These are phyloP conservation scores for Pseudolycoriella hygida DNA, from an alignment of 2,888 invertebrate genomes.

Conservation along the genomic window DNA sequence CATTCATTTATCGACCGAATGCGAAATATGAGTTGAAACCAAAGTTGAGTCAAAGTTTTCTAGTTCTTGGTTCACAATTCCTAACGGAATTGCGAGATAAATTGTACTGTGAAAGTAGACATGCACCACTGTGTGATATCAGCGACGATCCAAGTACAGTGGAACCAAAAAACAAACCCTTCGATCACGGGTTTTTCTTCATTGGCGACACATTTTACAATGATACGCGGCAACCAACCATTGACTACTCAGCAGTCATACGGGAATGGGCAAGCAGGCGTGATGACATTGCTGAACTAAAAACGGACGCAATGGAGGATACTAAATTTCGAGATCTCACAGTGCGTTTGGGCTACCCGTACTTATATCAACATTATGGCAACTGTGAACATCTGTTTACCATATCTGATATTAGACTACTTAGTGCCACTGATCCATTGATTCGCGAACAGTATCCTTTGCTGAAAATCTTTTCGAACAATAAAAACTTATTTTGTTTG, in stretches of 20 bases:
- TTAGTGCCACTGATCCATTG: conserved; percentile 33
- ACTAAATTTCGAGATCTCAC: conserved; percentile 33
- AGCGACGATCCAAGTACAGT: conserved; percentile 22
- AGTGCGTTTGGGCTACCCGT: conserved; percentile 43
- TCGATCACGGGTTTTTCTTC: conserved; percentile 48
- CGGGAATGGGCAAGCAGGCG: conserved; percentile 36
- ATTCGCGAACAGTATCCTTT: conserved; percentile 37
- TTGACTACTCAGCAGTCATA: conserved; percentile 49
- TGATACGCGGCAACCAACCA: conserved; percentile 39
- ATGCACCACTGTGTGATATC: conserved; percentile 39
- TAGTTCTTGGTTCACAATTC: conserved; percentile 46
- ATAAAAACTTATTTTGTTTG: conserved; percentile 40
- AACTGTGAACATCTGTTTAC: conserved; percentile 79
- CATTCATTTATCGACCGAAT: conserved; percentile 21
- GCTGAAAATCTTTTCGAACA: conserved; percentile 32
- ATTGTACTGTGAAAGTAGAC: conserved; percentile 55
- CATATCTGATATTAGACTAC: conserved; percentile 55
- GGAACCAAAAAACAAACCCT: not conserved
- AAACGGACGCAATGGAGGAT: conserved; percentile 36
- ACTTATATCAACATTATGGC: conserved; percentile 75
- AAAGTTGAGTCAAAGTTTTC: conserved; percentile 36
- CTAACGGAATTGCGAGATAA: conserved; percentile 54
- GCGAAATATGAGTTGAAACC: conserved; percentile 18
- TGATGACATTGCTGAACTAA: conserved; percentile 30
- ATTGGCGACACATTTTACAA: conserved; percentile 66